Conservation (phyloP, 2,113 vertebrate genomes). For the Strix uralensis region DNA sequence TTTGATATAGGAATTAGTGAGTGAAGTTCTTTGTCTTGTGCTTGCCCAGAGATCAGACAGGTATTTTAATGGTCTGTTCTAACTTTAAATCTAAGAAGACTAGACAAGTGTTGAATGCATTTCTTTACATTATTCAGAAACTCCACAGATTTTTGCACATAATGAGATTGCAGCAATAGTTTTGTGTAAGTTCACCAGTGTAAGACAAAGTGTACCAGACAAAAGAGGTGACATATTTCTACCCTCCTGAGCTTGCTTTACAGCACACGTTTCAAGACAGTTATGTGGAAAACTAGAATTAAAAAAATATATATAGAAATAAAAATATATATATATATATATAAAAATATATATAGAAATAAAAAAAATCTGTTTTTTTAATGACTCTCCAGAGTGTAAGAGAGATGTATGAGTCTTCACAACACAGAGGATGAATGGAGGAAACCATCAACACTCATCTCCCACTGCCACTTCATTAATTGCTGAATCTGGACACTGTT, state of each 20-base stretch:
- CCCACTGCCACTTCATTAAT: neutral
- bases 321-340: too few relatives aligned
- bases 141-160: neutral
- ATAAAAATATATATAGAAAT: too few relatives aligned
- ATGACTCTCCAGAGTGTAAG: neutral
- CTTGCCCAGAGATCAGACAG: neutral
- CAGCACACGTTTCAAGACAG: neutral
- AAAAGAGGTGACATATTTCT: neutral
- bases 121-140: neutral
- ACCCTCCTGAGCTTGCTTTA: neutral
- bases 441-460: neutral
- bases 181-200: accelerated
- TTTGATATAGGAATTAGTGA: neutral
- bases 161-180: neutral
- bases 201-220: neutral
- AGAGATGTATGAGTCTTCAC: neutral
- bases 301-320: too few relatives aligned
- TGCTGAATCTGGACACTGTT: neutral
- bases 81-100: neutral
- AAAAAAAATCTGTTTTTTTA: neutral
- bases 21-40: neutral
- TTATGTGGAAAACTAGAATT: neutral
- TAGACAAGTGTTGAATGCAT: neutral
- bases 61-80: neutral
- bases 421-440: neutral